Conservation (phyloP, 2,113 vertebrate species). For the Aramus guarauna region DNA sequence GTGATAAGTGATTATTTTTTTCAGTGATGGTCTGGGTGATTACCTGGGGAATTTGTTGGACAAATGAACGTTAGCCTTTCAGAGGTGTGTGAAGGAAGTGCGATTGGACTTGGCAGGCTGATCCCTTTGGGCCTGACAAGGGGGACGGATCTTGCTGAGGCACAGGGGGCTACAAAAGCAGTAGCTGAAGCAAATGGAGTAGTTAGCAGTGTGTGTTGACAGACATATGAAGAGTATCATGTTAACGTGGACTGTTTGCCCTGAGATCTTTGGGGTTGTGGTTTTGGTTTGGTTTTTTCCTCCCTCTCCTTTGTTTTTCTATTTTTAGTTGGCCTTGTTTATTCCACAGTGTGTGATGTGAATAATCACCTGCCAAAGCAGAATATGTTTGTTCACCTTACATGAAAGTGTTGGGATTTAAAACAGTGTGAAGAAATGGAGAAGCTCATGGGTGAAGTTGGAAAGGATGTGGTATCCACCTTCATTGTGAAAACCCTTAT, state of each 20-base stretch:
- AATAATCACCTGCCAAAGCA: background rate
- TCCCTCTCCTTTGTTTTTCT: background rate
- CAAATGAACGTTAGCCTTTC: background rate
- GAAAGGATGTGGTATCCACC: background rate
- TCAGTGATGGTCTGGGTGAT: background rate
- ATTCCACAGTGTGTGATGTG: background rate
- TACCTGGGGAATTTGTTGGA: background rate
- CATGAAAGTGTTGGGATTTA: background rate
- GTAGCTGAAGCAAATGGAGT: background rate
- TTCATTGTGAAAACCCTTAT: background rate
- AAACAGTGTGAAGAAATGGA: background rate
- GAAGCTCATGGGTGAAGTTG: background rate
- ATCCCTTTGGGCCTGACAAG: background rate
- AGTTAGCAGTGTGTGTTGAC: background rate
- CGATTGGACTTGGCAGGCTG: background rate
- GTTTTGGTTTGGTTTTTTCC: background rate
- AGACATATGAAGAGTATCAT: background rate
- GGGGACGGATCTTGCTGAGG: background rate
- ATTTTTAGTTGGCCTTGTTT: background rate
- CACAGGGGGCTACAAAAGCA: background rate
- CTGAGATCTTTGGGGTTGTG: background rate
- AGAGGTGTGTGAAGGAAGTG: background rate
- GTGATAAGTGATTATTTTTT: background rate
- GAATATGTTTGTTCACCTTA: background rate
- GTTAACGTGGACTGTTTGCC: background rate